These are phyloP conservation scores for Hypothenemus hampei DNA, from an alignment of 1,140 invertebrate genomes.

Conservation along the genomic window DNA sequence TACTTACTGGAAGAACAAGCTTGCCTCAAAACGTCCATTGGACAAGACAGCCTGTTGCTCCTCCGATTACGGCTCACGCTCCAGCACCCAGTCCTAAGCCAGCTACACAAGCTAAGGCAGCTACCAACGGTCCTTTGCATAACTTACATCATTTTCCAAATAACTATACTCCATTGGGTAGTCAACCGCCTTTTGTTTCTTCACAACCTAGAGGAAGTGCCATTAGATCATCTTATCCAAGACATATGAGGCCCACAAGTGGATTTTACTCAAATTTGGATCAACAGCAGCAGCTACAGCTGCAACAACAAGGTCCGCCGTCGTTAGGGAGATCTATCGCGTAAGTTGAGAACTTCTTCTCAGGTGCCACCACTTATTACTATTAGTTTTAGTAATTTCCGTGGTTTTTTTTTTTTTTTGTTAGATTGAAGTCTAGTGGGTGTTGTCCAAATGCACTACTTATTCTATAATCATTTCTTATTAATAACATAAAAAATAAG, in stretches of 20 bases:
- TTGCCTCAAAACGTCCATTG: slow-evolving; percentile 53
- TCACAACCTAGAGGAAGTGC: slow-evolving; percentile 34
- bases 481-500: neutral
- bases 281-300: no score
- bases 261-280: slow-evolving; percentile 40
- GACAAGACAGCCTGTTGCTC: slow-evolving; percentile 55
- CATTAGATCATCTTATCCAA: slow-evolving; percentile 45
- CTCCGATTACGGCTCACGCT: slow-evolving; percentile 42
- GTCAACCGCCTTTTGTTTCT: slow-evolving; percentile 35
- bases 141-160: slow-evolving; percentile 34
- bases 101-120: slow-evolving; percentile 48
- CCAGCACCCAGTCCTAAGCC: slow-evolving; percentile 49
- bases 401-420: neutral
- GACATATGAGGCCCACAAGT: slow-evolving; percentile 32
- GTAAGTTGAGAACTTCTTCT: slow-evolving; percentile 32
- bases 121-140: slow-evolving; percentile 41
- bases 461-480: neutral
- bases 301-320: slow-evolving; percentile 52
- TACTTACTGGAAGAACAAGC: slow-evolving; percentile 53
- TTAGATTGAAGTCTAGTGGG: neutral
- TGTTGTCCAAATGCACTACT: neutral
- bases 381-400: neutral
- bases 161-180: slow-evolving; percentile 31
- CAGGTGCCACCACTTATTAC: neutral
- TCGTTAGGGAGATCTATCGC: slow-evolving; percentile 50